Conservation (phyloP, 2,797 vertebrate genomes). For the Bovichtus variegatus region DNA sequence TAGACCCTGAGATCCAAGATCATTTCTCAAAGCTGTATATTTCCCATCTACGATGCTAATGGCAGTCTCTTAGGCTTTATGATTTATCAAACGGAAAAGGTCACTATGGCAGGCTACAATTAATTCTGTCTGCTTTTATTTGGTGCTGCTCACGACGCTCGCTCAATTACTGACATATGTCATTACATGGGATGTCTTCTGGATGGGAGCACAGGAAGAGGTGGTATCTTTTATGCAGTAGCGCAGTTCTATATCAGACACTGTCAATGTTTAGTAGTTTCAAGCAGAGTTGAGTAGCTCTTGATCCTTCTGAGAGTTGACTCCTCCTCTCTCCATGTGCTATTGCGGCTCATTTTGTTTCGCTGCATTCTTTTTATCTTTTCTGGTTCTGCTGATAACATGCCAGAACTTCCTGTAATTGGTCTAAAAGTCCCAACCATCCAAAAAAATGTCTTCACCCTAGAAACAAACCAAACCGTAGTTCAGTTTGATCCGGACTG, state of each 20-base stretch:
- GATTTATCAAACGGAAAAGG: slow-evolving; percentile 86
- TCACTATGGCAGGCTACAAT: slow-evolving; percentile 77
- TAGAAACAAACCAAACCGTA: too few relatives aligned
- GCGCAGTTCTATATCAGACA: slow-evolving; percentile 15
- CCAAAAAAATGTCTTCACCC: too few relatives aligned
- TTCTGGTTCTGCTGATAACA: not conserved
- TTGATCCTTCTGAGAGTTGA: not conserved
- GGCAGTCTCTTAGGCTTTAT: slow-evolving; percentile 67
- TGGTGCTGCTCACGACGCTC: slow-evolving; percentile 60
- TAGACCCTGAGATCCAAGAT: slow-evolving; percentile 62
- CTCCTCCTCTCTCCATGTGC: not conserved
- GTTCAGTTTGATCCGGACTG: too few relatives aligned
- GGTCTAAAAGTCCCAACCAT: too few relatives aligned
- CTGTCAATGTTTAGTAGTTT: not conserved
- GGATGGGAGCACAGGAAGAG: slow-evolving; percentile 22
- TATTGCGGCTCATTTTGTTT: not conserved
- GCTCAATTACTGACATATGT: slow-evolving; percentile 75
- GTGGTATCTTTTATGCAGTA: slow-evolving; percentile 35
- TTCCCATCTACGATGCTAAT: slow-evolving; percentile 65
- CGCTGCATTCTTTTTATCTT: not conserved
- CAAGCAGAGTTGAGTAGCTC: not conserved
- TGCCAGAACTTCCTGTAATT: too few relatives aligned
- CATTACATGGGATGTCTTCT: slow-evolving; percentile 59
- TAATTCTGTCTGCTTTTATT: slow-evolving; percentile 85
- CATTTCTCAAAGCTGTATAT: slow-evolving; percentile 78